These are phyloP conservation scores for Rhimphoctona megacephalus DNA, from an alignment of 2,888 invertebrate genomes.

Conservation along the genomic window DNA sequence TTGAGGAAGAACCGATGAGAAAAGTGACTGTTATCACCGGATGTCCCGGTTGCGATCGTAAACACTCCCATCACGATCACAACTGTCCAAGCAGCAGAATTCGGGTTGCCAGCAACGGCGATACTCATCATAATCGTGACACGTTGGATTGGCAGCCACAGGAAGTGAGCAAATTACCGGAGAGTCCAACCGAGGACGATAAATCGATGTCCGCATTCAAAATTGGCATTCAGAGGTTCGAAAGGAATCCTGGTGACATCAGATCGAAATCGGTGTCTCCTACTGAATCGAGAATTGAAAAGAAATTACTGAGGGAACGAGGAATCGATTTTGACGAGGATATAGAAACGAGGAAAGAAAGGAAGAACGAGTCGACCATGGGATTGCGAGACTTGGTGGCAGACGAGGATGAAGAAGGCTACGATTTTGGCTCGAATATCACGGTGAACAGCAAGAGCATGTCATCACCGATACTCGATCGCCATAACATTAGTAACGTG, in stretches of 20 bases:
- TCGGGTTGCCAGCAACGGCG: constrained; percentile 23
- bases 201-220: constrained; percentile 53
- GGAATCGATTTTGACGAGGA: constrained; percentile 35
- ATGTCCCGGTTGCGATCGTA: constrained; percentile 79
- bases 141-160: constrained; percentile 59
- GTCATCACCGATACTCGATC: constrained; percentile 73
- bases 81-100: constrained; percentile 29
- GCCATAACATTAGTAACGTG: constrained; percentile 81
- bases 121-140: constrained; percentile 10
- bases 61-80: constrained; percentile 67
- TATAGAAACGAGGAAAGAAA: background rate
- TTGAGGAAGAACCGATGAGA: constrained; percentile 79
- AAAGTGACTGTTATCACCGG: constrained; percentile 75
- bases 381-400: background rate
- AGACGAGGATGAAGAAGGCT: constrained; percentile 75
- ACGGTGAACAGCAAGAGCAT: constrained; percentile 77
- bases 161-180: constrained; percentile 51
- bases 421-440: constrained; percentile 78
- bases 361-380: constrained; percentile 31
- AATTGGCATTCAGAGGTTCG: constrained; percentile 59
- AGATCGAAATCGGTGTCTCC: constrained; percentile 50
- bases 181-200: constrained; percentile 30
- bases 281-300: constrained; percentile 60
- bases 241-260: constrained; percentile 4
- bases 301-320: constrained; percentile 65